Evolutionary conservation across 2,797 vertebrate species (phyloP).

Genomic region (Atherinosoma microstoma): DNA sequence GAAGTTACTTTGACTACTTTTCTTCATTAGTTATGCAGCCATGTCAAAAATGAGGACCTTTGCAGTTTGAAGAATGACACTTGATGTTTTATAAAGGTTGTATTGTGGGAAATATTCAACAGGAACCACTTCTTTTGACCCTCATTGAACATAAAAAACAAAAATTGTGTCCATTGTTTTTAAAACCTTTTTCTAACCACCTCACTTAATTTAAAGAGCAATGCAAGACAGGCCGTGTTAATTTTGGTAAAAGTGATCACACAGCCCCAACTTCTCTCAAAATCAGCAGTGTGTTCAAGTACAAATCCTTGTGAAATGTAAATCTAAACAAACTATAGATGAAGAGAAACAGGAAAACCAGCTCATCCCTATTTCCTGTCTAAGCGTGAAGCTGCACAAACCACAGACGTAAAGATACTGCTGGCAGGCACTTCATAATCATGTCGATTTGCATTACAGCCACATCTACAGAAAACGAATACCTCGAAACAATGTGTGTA

Average conservation of each 20-base stretch:
- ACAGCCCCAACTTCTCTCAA: neutral
- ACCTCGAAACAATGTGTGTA: conserved; percentile 11
- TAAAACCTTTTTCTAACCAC: too few species aligned
- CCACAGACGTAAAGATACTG: conserved; percentile 68
- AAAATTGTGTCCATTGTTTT: too few species aligned
- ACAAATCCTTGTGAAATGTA: conserved; percentile 46
- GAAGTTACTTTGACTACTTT: too few species aligned
- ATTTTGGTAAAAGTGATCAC: neutral
- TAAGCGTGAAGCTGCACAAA: conserved; percentile 75
- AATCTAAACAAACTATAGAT: conserved; percentile 69
- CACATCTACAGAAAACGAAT: conserved; percentile 35
- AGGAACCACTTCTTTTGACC: too few species aligned
- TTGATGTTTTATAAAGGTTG: too few species aligned
- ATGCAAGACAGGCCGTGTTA: too few species aligned
- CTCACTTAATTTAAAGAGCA: neutral
- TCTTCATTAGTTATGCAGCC: too few species aligned
- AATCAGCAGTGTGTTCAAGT: conserved; percentile 15
- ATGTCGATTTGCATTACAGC: conserved; percentile 43
- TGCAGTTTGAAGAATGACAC: too few species aligned
- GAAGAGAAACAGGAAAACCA: conserved; percentile 79
- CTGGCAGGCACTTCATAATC: conserved; percentile 53
- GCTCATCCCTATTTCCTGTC: conserved; percentile 83
- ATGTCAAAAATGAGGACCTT: too few species aligned
- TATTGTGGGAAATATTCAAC: too few species aligned
- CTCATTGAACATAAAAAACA: too few species aligned